Evolutionary conservation across 2,113 vertebrate species (phyloP), one percentile per base, ranked within the genome.

Genomic region (Orientallactaga bullata): DNA sequence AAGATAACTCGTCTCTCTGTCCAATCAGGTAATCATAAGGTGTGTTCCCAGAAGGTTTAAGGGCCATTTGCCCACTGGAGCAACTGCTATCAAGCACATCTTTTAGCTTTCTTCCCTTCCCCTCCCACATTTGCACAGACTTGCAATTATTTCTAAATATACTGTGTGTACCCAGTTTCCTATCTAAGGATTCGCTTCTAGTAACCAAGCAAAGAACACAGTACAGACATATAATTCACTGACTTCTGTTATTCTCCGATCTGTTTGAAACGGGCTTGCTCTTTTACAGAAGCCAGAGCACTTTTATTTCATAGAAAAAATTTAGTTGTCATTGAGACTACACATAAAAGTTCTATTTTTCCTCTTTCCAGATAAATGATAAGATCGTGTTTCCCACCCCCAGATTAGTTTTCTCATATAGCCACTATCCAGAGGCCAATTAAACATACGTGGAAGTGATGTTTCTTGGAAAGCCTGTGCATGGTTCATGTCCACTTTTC

Each of bases 271-370:
- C 20, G 71, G 32, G 11, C 72, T 68, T 92, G 66, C 85, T 5
- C 11, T 3, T 58, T 30, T 82, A 39, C 10, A 83, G 30, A 85
- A 24, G 88, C 12, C 30, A 79, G 78, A 90, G 5, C 55, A 71
- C 61, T 95, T 83, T 82, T 66, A 89, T 95, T 84, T 91, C 35
- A 73, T 79, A 79, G 76, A 91, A 26, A 94, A 94, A 89, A 76
- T 35, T 30, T 37, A 28, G 47, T 72, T 86, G 23, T 71, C 60
- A 7, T 24, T 63, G 20, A 6, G 37, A 23, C 18, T 87, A 1
- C 80, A 69, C 35, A 65, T 6, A 71, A 35, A 85, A 68, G 37
- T 73, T 90, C 20, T 60, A 17, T 81, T 68, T 79, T 79, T 86
- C 26, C 24, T 58, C 39, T 63, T 60, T 77, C n/a, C 23, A 13